Evolutionary conservation across 2,113 vertebrate species (phyloP).

Genomic region (Cyprinodon brontotheroides): DNA sequence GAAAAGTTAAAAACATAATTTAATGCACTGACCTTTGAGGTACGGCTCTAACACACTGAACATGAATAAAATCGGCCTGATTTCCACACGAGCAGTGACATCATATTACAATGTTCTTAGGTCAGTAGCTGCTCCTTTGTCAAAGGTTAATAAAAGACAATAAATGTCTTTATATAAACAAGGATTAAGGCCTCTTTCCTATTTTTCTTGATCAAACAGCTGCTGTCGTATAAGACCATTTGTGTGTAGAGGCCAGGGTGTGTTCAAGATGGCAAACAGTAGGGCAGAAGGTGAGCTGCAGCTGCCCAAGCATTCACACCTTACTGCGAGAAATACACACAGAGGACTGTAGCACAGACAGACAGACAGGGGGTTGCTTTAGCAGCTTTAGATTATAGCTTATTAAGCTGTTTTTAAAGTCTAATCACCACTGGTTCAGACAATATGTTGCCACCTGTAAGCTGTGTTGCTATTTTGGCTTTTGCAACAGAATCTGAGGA

Average conservation of each 20-base stretch:
- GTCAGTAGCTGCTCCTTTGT: background rate
- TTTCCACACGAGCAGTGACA: background rate
- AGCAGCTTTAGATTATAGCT: slow-evolving; percentile 15
- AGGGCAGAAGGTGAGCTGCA: slow-evolving; percentile 47
- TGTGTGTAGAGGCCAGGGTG: slow-evolving; percentile 1
- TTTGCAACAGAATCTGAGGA: background rate
- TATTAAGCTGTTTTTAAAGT: slow-evolving; percentile 31
- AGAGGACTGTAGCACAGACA: background rate
- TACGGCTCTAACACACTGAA: background rate
- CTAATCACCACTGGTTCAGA: slow-evolving; percentile 30
- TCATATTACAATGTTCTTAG: slow-evolving; percentile 2
- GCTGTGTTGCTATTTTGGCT: background rate
- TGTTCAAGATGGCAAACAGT: slow-evolving; percentile 21
- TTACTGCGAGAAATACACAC: slow-evolving; percentile 29
- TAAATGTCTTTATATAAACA: no score
- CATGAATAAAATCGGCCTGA: background rate
- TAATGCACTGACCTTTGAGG: background rate
- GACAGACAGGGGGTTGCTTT: slow-evolving; percentile 17
- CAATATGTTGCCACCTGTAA: slow-evolving; percentile 28
- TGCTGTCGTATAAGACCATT: background rate
- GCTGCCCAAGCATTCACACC: slow-evolving; percentile 66
- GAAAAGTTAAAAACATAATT: background rate
- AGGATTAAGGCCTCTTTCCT: no score
- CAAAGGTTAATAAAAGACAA: background rate
- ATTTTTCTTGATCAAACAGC: background rate